These are phyloP conservation scores for Philaethria dido DNA, from an alignment of 2,888 invertebrate species.

Conservation along the genomic window DNA sequence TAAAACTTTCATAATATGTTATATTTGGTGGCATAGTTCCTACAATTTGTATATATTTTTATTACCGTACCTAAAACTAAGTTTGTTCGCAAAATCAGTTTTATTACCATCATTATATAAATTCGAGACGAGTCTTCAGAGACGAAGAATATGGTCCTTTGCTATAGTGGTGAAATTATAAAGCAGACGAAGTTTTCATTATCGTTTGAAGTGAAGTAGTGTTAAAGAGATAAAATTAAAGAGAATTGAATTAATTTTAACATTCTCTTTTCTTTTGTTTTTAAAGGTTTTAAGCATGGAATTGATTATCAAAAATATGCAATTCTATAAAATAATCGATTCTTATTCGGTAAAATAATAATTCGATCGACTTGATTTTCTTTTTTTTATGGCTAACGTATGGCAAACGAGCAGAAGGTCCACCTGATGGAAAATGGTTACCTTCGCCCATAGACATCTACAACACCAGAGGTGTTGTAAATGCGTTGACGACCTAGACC, in stretches of 20 bases:
- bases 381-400: no score
- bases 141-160: constrained; percentile 18
- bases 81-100: constrained; percentile 13
- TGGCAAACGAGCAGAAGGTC: no score
- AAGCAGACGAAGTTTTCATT: constrained; percentile 20
- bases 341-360: no score
- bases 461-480: no score
- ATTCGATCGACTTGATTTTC: no score
- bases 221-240: constrained; percentile 12
- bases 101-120: constrained; percentile 26
- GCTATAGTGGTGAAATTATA: constrained; percentile 20
- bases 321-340: no score
- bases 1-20: neutral
- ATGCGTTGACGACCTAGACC: no score
- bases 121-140: constrained; percentile 14
- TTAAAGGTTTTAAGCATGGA: no score
- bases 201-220: constrained; percentile 11
- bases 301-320: no score
- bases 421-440: no score
- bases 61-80: constrained; percentile 9
- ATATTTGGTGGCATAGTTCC: neutral
- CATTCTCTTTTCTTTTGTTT: neutral
- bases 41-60: constrained; percentile 12
- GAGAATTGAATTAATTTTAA: constrained; percentile 15
- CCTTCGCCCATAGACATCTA: no score